Percentiles rank a stretch among this genome's conserved stretches.
These are phyloP conservation scores for Agrochola macilenta DNA, from an alignment of 2,888 invertebrate genomes.

Conservation along the genomic window DNA sequence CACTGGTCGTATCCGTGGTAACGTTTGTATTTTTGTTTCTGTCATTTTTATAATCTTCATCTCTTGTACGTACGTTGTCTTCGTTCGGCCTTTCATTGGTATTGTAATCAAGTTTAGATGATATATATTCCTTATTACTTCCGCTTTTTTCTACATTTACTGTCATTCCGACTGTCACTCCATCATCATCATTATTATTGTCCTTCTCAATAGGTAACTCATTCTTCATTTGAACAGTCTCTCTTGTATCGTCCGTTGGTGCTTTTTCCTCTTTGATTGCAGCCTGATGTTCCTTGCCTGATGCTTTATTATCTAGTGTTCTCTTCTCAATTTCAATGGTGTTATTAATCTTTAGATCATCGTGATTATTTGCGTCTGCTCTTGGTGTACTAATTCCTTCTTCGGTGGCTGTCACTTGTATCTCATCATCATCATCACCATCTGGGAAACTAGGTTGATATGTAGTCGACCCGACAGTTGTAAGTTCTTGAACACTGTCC, in stretches of 20 bases:
- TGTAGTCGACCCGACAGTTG: background rate
- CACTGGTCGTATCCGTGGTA: background rate
- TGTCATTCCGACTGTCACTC: background rate
- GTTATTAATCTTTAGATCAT: background rate
- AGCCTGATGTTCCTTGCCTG: background rate
- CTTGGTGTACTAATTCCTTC: background rate
- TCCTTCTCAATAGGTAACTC: no score
- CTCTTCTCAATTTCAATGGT: background rate
- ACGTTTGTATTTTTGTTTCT: background rate
- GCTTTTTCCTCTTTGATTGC: background rate
- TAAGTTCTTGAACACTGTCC: background rate
- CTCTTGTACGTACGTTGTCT: background rate
- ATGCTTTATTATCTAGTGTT: background rate
- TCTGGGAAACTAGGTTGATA: conserved; percentile 23
- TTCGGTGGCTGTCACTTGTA: background rate
- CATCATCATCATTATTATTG: background rate
- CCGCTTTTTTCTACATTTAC: background rate
- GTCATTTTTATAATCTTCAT: background rate
- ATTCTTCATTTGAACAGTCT: background rate
- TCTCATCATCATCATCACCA: background rate
- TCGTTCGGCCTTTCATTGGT: background rate
- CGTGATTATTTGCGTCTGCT: background rate
- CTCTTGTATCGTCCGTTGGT: background rate
- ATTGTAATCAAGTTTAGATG: background rate
- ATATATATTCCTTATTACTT: background rate